A percentile compares a stretch with the other conserved stretches of the same genome.
These are phyloP conservation scores for Tenthredo distinguenda DNA, from an alignment of 2,888 invertebrate genomes.

Conservation along the genomic window DNA sequence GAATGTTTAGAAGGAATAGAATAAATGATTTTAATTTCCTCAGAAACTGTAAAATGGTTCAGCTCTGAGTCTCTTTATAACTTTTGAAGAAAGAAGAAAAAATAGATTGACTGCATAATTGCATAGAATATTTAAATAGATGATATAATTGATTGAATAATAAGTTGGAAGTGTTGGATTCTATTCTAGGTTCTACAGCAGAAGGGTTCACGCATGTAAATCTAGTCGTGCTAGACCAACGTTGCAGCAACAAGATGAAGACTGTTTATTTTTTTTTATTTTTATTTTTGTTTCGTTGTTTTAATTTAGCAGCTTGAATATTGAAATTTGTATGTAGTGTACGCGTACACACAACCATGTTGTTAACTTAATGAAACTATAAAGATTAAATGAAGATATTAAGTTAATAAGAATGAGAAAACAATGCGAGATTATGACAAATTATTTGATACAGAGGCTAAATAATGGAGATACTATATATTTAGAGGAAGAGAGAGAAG, in stretches of 20 bases:
- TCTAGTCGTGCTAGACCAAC: conserved; percentile 66
- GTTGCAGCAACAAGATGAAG: conserved; percentile 70
- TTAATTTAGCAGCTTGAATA: conserved; percentile 45
- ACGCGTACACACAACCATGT: conserved; percentile 23
- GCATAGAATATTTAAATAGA: neutral
- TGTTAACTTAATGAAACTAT: conserved; percentile 36
- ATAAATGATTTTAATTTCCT: neutral
- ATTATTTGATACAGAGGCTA: conserved; percentile 41
- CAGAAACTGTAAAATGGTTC: neutral
- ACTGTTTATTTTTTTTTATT: conserved; percentile 66
- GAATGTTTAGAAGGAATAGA: neutral
- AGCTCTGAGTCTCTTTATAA: neutral
- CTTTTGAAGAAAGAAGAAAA: neutral
- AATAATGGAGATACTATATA: conserved; percentile 23
- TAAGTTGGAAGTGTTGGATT: conserved; percentile 63
- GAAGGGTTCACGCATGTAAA: conserved; percentile 96
- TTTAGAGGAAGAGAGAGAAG: neutral
- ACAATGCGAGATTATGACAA: neutral
- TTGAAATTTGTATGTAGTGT: conserved; percentile 28
- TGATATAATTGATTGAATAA: conserved; percentile 43
- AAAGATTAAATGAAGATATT: neutral
- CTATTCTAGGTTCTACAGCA: conserved; percentile 88
- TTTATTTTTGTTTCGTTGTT: conserved; percentile 56
- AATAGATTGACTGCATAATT: neutral
- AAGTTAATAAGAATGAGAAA: neutral